phyloP scores from a whole-genome alignment of 2,797 vertebrate species.

The Oophaga sylvatica region DNA sequence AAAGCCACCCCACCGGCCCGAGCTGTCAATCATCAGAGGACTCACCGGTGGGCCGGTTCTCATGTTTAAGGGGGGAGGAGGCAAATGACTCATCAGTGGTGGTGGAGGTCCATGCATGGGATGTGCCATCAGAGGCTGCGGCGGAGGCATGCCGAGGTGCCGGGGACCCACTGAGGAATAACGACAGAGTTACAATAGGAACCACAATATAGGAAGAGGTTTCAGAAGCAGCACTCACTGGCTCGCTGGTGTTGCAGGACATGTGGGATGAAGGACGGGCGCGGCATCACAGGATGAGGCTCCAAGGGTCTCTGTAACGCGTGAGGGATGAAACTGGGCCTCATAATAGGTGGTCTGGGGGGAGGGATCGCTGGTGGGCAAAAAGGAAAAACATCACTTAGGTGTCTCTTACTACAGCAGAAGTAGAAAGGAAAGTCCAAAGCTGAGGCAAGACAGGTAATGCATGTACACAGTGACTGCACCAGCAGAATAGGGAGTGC shows the following conservation, averaged over 20 bases:
- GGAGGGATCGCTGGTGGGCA: constrained; percentile 76
- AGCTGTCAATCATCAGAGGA: background rate
- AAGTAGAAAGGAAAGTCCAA: too few relatives aligned
- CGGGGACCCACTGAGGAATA: constrained; percentile 74
- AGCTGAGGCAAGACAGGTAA: too few relatives aligned
- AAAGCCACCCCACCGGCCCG: too few relatives aligned
- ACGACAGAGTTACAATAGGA: background rate
- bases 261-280: constrained; percentile 54
- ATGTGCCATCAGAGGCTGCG: constrained; percentile 81
- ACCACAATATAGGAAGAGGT: too few relatives aligned
- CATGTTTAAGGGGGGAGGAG: constrained; percentile 76
- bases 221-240: background rate
- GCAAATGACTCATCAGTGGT: constrained; percentile 83
- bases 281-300: constrained; percentile 12
- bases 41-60: constrained; percentile 69
- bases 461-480: too few relatives aligned
- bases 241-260: constrained; percentile 49
- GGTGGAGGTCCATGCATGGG: constrained; percentile 87
- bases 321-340: constrained; percentile 89
- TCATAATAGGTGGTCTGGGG: constrained; percentile 81
- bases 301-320: constrained; percentile 83
- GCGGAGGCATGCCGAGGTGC: constrained; percentile 82
- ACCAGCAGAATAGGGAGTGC: too few relatives aligned
- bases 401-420: too few relatives aligned
- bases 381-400: background rate